Conservation (phyloP, 2,797 vertebrate genomes). For the Pristis pectinata region DNA sequence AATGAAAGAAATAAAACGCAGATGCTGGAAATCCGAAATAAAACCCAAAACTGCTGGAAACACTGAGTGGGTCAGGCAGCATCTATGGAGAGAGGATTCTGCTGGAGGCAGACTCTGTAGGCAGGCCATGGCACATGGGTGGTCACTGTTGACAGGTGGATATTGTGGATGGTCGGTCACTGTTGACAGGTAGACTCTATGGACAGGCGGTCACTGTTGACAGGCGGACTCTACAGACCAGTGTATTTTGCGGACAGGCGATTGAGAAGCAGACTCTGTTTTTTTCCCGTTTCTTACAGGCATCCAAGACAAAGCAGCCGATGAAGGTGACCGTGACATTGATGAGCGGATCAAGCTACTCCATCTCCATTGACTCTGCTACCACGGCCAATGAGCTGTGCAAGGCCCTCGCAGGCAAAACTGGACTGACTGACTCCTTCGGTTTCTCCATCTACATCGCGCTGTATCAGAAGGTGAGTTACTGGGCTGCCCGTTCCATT, state of each 20-base stretch:
- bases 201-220: background rate
- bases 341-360: conserved; percentile 71
- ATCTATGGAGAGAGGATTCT: too few species aligned
- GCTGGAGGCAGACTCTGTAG: background rate
- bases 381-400: conserved; percentile 83
- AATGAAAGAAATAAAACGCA: too few species aligned
- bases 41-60: too few species aligned
- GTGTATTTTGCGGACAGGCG: too few species aligned
- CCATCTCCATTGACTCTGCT: conserved; percentile 77
- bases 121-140: background rate
- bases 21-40: too few species aligned
- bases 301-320: conserved; percentile 80
- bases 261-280: background rate
- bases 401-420: conserved; percentile 66
- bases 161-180: too few species aligned
- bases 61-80: too few species aligned
- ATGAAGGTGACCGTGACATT: conserved; percentile 71
- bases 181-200: background rate
- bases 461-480: conserved; percentile 81
- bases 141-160: background rate
- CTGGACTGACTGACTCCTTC: conserved; percentile 71
- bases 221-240: background rate
- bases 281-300: conserved; percentile 56
- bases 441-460: conserved; percentile 88
- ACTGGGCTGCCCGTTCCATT: background rate